Evolutionary conservation across 1,140 invertebrate species (phyloP).

Genomic region (Dendroctonus ponderosae): DNA sequence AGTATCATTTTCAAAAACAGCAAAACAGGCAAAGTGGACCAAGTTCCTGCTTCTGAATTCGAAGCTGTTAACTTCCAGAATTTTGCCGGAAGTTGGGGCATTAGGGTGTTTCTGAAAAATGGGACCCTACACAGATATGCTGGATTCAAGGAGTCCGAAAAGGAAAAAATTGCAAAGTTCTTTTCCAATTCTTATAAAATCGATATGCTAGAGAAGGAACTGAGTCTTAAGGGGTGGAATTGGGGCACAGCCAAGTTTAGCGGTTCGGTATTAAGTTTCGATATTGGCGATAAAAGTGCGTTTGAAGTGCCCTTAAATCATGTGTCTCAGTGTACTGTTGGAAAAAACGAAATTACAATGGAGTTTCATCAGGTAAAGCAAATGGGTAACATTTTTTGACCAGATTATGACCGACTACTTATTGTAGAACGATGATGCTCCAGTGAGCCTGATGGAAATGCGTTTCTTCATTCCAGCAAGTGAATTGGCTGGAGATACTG

Average conservation of each 20-base stretch:
- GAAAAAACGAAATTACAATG: slow-evolving; percentile 97
- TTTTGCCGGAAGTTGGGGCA: slow-evolving; percentile 83
- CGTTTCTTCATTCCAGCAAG: slow-evolving; percentile 93
- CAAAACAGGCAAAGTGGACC: slow-evolving; percentile 95
- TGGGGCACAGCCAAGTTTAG: slow-evolving; percentile 96
- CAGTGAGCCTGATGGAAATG: slow-evolving; percentile 96
- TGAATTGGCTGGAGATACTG: slow-evolving; percentile 78
- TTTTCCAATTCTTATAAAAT: slow-evolving; percentile 82
- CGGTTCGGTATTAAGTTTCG: slow-evolving; percentile 89
- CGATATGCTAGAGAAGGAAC: slow-evolving; percentile 86
- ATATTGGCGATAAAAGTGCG: slow-evolving; percentile 82
- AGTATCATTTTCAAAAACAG: slow-evolving; percentile 92
- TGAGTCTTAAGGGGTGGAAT: slow-evolving; percentile 98
- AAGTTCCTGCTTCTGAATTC: slow-evolving; percentile 81
- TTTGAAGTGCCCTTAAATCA: slow-evolving; percentile 97
- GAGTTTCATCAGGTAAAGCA: slow-evolving; percentile 88
- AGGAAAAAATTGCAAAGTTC: slow-evolving; percentile 83
- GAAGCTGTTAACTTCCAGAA: slow-evolving; percentile 91
- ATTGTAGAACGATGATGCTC: slow-evolving; percentile 91
- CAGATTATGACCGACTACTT: not conserved
- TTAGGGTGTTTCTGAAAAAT: slow-evolving; percentile 89
- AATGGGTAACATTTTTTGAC: not conserved
- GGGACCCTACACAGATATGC: slow-evolving; percentile 88
- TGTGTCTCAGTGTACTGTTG: slow-evolving; percentile 95
- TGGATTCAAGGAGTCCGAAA: slow-evolving; percentile 88